A percentile compares a stretch with the other conserved stretches of the same genome.
Evolutionary conservation across 2,888 invertebrate genomes (phyloP).

Genomic region (Pristionchus exspectatus): DNA sequence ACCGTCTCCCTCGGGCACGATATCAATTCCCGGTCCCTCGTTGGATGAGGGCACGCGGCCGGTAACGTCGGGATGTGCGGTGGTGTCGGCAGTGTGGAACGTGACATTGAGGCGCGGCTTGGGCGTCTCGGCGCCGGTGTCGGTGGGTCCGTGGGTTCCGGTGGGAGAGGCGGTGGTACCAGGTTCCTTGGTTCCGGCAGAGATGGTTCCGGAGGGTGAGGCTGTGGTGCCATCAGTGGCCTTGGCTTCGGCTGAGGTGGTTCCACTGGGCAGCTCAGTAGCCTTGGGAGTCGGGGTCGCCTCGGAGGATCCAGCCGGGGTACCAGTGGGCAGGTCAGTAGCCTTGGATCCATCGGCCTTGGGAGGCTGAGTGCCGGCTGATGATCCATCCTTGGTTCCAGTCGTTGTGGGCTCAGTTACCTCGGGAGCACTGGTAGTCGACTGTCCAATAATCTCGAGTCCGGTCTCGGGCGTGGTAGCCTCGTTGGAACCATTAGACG

Average conservation of each 20-base stretch:
- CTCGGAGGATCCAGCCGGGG: not conserved
- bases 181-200: not conserved
- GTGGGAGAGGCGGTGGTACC: not conserved
- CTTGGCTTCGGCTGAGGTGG: not conserved
- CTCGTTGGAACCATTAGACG: not conserved
- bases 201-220: too few species aligned
- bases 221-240: not conserved
- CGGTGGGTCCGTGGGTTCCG: not conserved
- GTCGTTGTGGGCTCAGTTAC: not conserved
- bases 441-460: not conserved
- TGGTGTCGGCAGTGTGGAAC: conserved; percentile 50
- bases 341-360: not conserved
- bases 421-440: not conserved
- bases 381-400: not conserved
- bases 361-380: not conserved
- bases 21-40: not conserved
- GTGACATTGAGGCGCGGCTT: conserved; percentile 44
- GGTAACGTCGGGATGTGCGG: not conserved
- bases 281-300: not conserved
- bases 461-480: conserved; percentile 28
- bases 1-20: conserved; percentile 54
- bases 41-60: not conserved
- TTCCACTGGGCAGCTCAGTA: not conserved
- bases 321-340: not conserved
- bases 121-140: conserved; percentile 16